A percentile compares a stretch with the other conserved stretches of the same genome.
These are phyloP conservation scores for Dendrolimus houi DNA, from an alignment of 2,888 invertebrate species.

Conservation along the genomic window DNA sequence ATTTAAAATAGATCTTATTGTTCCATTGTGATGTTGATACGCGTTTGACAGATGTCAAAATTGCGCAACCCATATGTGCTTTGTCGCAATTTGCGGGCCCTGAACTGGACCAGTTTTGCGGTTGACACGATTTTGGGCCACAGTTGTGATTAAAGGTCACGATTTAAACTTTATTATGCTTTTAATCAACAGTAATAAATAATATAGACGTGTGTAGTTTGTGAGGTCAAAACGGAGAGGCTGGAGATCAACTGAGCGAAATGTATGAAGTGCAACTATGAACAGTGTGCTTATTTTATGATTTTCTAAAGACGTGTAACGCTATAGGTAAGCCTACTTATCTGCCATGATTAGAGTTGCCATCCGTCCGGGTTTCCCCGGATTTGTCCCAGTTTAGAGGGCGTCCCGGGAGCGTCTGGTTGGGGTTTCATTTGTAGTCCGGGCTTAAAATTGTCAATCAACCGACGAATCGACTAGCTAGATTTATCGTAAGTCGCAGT, in stretches of 20 bases:
- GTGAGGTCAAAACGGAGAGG: slow-evolving; percentile 3
- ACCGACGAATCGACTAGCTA: no score
- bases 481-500: no score
- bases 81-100: slow-evolving; percentile 25
- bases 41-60: slow-evolving; percentile 54
- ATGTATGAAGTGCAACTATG: not conserved
- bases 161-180: slow-evolving; percentile 8
- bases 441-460: no score
- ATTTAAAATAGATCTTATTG: slow-evolving; percentile 31
- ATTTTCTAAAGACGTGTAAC: no score
- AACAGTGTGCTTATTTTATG: no score
- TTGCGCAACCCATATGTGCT: slow-evolving; percentile 35
- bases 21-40: slow-evolving; percentile 65
- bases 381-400: no score
- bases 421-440: no score
- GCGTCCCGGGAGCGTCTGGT: no score
- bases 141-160: slow-evolving; percentile 28
- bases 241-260: not conserved
- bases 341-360: no score
- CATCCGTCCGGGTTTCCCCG: no score
- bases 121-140: slow-evolving; percentile 17
- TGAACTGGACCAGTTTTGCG: slow-evolving; percentile 24
- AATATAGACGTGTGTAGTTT: not conserved
- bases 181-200: not conserved
- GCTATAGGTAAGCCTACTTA: no score